phyloP scores from a whole-genome alignment of 2,113 vertebrate genomes.

The Butastur rufipennis region DNA sequence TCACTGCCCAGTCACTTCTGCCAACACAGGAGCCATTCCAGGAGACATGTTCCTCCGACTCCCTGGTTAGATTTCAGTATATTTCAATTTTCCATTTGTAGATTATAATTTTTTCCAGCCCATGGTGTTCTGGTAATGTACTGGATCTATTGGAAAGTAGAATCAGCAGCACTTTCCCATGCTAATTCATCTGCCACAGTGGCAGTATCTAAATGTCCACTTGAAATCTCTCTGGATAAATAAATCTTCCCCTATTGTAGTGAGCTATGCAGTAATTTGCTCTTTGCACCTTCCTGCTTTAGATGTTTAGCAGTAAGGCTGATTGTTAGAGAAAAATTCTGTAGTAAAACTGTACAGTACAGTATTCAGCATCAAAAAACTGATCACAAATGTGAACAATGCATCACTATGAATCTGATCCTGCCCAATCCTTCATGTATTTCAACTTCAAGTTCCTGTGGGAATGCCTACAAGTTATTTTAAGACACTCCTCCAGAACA shows the following conservation, averaged over 20 bases:
- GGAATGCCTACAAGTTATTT: slow-evolving; percentile 52
- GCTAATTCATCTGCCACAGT: slow-evolving; percentile 47
- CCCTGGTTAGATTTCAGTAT: slow-evolving; percentile 58
- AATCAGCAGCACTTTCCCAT: slow-evolving; percentile 20
- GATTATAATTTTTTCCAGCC: slow-evolving; percentile 65
- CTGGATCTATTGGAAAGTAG: slow-evolving; percentile 24
- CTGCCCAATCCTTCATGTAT: slow-evolving; percentile 5
- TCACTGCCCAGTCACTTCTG: slow-evolving; percentile 63
- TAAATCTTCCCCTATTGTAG: slow-evolving; percentile 11
- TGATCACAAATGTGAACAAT: slow-evolving; percentile 14
- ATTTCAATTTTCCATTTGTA: slow-evolving; percentile 66
- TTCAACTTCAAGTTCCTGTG: slow-evolving; percentile 42
- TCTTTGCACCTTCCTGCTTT: neutral
- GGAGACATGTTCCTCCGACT: slow-evolving; percentile 38
- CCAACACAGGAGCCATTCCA: slow-evolving; percentile 71
- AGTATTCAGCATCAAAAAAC: slow-evolving; percentile 2
- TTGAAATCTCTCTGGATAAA: slow-evolving; percentile 17
- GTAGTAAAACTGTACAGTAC: neutral
- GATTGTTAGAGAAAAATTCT: neutral
- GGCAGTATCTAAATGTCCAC: slow-evolving; percentile 26
- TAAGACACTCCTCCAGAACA: slow-evolving; percentile 20
- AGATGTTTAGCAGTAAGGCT: neutral
- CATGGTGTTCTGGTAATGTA: slow-evolving; percentile 12
- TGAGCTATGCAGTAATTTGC: neutral
- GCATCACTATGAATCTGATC: neutral